Conservation (phyloP, 2,888 invertebrate species). For the Macropis europaea region DNA sequence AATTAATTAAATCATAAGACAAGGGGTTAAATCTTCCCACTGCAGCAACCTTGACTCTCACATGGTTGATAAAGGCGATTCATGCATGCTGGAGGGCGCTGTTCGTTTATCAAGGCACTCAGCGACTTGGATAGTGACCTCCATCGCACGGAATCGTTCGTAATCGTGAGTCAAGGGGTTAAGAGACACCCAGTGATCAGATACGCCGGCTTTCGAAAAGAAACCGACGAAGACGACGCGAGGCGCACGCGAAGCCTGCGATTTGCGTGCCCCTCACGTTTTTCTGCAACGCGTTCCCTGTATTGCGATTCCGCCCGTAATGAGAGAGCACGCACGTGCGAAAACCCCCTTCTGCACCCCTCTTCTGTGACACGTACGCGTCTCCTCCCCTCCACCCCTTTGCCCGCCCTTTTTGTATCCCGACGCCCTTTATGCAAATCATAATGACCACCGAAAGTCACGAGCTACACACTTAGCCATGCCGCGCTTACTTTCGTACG, state of each 20-base stretch:
- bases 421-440: slow-evolving; percentile 67
- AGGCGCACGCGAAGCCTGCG: slow-evolving; percentile 64
- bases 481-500: slow-evolving; percentile 50
- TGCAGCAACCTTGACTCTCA: too few relatives aligned
- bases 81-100: too few relatives aligned
- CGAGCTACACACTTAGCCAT: slow-evolving; percentile 56
- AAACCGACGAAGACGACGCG: neutral
- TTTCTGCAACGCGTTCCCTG: slow-evolving; percentile 70
- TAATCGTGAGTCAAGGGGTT: slow-evolving; percentile 44
- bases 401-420: slow-evolving; percentile 20
- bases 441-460: slow-evolving; percentile 65
- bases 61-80: too few relatives aligned
- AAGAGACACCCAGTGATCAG: slow-evolving; percentile 33
- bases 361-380: slow-evolving; percentile 35
- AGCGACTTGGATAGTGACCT: too few relatives aligned
- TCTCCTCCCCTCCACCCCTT: too few relatives aligned
- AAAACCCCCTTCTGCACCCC: slow-evolving; percentile 47
- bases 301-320: slow-evolving; percentile 74
- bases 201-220: neutral
- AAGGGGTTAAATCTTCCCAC: too few relatives aligned
- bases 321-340: slow-evolving; percentile 74
- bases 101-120: too few relatives aligned
- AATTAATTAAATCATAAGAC: too few relatives aligned
- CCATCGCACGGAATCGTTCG: too few relatives aligned
- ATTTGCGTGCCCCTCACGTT: slow-evolving; percentile 76